Evolutionary conservation across 53 echinoderm and acorn worm species (phyloP).

Genomic region (Zoroaster sp.): DNA sequence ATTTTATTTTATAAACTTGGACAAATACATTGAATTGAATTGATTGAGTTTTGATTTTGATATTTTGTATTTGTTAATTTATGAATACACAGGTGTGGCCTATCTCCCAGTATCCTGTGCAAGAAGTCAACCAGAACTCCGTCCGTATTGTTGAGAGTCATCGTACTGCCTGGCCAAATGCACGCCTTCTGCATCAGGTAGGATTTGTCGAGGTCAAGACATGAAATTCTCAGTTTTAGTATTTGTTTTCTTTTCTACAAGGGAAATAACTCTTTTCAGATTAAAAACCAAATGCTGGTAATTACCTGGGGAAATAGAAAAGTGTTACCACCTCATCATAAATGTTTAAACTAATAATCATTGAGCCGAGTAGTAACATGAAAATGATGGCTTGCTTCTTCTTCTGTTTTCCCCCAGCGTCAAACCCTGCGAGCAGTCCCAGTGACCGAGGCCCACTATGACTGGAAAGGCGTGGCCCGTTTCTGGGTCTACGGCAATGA

Average conservation of each 20-base stretch:
- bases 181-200: slow-evolving; percentile 71
- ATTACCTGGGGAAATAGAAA: not conserved
- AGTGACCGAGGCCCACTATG: slow-evolving; percentile 58
- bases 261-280: too few species aligned
- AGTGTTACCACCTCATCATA: too few species aligned
- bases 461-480: slow-evolving; percentile 61
- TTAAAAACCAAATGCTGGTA: not conserved
- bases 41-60: too few species aligned
- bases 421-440: slow-evolving; percentile 66
- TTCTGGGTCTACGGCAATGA: slow-evolving; percentile 75
- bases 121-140: slow-evolving; percentile 72
- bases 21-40: too few species aligned
- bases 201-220: too few species aligned
- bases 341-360: too few species aligned
- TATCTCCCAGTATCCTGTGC: slow-evolving; percentile 69
- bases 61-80: too few species aligned
- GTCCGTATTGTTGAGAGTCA: slow-evolving; percentile 66
- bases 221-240: not conserved
- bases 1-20: too few species aligned
- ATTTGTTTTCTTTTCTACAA: too few species aligned
- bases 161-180: slow-evolving; percentile 67
- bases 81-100: slow-evolving; percentile 77
- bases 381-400: too few species aligned
- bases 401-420: slow-evolving; percentile 25
- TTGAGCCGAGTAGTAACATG: too few species aligned